These are phyloP conservation scores for Lipophrys pholis DNA, from an alignment of 2,113 vertebrate genomes.

Conservation along the genomic window DNA sequence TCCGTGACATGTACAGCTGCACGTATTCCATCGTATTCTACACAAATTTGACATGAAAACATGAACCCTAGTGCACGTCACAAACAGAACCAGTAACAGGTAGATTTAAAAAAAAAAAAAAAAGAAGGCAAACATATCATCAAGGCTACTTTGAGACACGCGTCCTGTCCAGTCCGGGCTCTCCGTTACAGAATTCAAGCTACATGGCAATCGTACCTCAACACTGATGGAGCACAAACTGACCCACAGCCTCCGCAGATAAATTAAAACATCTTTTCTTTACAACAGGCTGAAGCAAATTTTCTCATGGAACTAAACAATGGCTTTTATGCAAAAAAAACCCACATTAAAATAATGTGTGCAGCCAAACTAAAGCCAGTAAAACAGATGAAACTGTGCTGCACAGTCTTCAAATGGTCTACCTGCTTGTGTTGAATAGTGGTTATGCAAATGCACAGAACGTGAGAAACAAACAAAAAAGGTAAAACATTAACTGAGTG, in stretches of 20 bases:
- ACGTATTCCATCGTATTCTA: constrained; percentile 61
- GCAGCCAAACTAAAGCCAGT: constrained; percentile 27
- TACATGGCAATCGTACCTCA: constrained; percentile 34
- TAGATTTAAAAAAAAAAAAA: constrained; percentile 56
- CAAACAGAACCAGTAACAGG: constrained; percentile 68
- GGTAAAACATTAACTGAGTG: constrained; percentile 7
- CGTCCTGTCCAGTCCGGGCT: constrained; percentile 12
- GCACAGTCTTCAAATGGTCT: constrained; percentile 57
- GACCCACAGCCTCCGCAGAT: constrained; percentile 8
- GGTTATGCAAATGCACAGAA: constrained; percentile 50
- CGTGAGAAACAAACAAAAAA: background rate
- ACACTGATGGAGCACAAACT: constrained; percentile 43
- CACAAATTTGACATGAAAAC: constrained; percentile 68
- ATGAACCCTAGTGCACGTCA: constrained; percentile 72
- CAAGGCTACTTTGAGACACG: constrained; percentile 46
- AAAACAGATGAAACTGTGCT: constrained; percentile 14
- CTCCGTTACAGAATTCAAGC: constrained; percentile 34
- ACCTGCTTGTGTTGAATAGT: constrained; percentile 53
- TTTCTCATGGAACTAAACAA: constrained; percentile 15
- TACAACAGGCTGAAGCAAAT: constrained; percentile 3
- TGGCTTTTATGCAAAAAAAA: background rate
- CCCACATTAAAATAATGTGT: constrained; percentile 1
- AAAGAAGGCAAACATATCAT: constrained; percentile 57
- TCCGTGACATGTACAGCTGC: constrained; percentile 66
- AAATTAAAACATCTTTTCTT: constrained; percentile 8